Conservation (phyloP, 2,797 vertebrate genomes). For the Channa striata region DNA sequence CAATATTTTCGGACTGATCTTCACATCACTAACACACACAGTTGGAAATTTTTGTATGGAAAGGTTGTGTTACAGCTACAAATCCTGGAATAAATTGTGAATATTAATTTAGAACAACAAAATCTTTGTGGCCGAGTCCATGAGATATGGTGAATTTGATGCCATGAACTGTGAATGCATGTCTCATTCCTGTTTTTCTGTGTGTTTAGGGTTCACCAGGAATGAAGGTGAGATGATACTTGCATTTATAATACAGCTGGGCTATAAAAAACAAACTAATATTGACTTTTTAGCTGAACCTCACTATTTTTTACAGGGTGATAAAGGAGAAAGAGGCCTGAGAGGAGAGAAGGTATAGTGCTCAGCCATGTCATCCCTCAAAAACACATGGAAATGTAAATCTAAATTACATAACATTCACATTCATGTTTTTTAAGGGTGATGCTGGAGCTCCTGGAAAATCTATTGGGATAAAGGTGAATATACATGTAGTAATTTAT, state of each 20-base stretch:
- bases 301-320: conserved; percentile 76
- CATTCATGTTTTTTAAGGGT: conserved; percentile 77
- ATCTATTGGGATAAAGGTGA: conserved; percentile 88
- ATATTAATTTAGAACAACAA: too few species aligned
- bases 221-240: conserved; percentile 76
- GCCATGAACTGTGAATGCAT: conserved; percentile 63
- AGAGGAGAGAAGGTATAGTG: conserved; percentile 82
- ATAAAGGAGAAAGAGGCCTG: conserved; percentile 79
- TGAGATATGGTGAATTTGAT: conserved; percentile 22
- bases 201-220: conserved; percentile 82
- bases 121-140: too few species aligned
- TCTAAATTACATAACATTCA: conserved; percentile 27
- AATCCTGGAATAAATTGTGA: too few species aligned
- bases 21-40: too few species aligned
- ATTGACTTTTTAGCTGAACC: conserved; percentile 11
- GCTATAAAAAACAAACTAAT: not conserved
- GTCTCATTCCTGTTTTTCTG: conserved; percentile 58
- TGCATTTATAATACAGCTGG: conserved; percentile 7
- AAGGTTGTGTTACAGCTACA: too few species aligned
- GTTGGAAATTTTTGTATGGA: too few species aligned
- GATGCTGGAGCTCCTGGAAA: conserved; percentile 81
- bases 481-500: conserved; percentile 19
- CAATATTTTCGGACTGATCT: too few species aligned
- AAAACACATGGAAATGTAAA: conserved; percentile 28
- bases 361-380: conserved; percentile 3